Evolutionary conservation across 2,113 vertebrate species (phyloP).

Genomic region (Oncorhynchus nerka): DNA sequence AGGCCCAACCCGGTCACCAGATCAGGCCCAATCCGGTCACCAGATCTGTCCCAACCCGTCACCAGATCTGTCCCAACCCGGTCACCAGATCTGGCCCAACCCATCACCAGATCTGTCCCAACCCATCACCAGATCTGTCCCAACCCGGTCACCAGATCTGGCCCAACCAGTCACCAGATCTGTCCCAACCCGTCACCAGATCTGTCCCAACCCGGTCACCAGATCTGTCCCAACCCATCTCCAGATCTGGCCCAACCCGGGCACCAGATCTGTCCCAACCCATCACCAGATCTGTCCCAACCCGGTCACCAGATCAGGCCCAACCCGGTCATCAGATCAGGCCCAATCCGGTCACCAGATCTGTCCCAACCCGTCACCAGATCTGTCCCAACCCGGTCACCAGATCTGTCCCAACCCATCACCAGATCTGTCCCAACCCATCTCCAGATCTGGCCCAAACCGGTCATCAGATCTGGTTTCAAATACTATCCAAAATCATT

Average conservation of each 20-base stretch:
- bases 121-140: no score
- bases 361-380: not conserved
- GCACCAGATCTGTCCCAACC: not conserved
- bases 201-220: not conserved
- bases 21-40: not conserved
- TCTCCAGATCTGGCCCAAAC: no score
- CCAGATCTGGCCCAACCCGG: not conserved
- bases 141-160: no score
- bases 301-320: not conserved
- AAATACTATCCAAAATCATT: no score
- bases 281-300: not conserved
- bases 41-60: not conserved
- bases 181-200: no score
- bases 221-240: not conserved
- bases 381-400: not conserved
- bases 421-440: not conserved
- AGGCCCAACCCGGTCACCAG: no score
- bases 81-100: not conserved
- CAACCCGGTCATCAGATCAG: not conserved
- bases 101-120: not conserved
- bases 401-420: not conserved
- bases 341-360: not conserved
- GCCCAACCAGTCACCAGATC: not conserved
- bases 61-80: no score
- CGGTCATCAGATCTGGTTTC: no score